Evolutionary conservation across 2,797 vertebrate species (phyloP).

Genomic region (Acanthornis magna): DNA sequence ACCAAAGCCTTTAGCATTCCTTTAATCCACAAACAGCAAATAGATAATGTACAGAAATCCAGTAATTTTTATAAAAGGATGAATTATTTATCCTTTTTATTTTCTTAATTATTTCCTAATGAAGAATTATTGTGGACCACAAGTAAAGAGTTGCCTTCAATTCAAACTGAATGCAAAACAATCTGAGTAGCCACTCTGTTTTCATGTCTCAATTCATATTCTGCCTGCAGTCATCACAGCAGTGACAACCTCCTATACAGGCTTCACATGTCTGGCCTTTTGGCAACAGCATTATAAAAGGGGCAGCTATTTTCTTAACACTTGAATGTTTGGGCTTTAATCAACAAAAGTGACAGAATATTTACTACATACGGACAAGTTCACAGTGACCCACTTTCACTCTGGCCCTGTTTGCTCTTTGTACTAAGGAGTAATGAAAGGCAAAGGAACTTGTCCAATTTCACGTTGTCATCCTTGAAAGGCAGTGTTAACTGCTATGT

Average conservation of each 20-base stretch:
- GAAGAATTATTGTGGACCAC: not conserved
- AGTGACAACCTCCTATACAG: not conserved
- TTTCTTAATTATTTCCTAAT: not conserved
- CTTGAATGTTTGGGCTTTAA: not conserved
- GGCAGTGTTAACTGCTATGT: not conserved
- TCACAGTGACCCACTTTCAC: not conserved
- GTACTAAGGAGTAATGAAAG: slow-evolving; percentile 21
- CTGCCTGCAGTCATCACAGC: not conserved
- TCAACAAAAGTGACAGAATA: slow-evolving; percentile 15
- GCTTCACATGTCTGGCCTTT: not conserved
- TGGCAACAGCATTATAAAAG: not conserved
- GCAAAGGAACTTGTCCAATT: slow-evolving; percentile 17
- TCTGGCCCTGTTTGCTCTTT: not conserved
- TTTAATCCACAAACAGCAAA: not conserved
- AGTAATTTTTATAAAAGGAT: not conserved
- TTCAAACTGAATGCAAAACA: not conserved
- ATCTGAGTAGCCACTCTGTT: not conserved
- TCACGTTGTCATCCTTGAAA: slow-evolving; percentile 27
- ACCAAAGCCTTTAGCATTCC: not conserved
- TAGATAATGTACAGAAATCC: not conserved
- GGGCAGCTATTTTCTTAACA: not conserved
- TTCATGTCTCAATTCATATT: not conserved
- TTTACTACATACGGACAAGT: not conserved
- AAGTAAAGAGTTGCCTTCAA: not conserved
- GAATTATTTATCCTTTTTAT: not conserved